phyloP scores from a whole-genome alignment of 1,140 invertebrate genomes.

The Microplitis demolitor region DNA sequence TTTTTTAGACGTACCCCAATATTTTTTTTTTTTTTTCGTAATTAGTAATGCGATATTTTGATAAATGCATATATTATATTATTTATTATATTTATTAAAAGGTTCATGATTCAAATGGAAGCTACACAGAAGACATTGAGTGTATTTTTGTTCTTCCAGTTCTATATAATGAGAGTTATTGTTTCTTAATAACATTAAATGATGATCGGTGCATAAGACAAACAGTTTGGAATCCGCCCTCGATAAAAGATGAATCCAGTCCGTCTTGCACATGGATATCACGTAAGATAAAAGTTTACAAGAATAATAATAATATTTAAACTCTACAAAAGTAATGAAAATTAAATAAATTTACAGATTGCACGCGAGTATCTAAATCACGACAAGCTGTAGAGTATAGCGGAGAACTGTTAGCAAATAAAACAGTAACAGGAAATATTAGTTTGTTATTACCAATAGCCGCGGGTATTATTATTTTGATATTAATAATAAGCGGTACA shows the following conservation, averaged over 20 bases:
- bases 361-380: constrained; percentile 6
- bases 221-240: constrained; percentile 35
- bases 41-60: no score
- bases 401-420: not conserved
- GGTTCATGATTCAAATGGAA: constrained; percentile 16
- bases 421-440: not conserved
- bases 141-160: constrained; percentile 34
- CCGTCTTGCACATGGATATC: constrained; percentile 32
- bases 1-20: no score
- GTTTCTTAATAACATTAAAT: constrained; percentile 28
- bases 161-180: constrained; percentile 32
- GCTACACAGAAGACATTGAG: constrained; percentile 19
- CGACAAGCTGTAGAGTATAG: not conserved
- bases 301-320: not conserved
- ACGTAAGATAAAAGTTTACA: constrained; percentile 5
- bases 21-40: no score
- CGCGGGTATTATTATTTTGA: constrained; percentile 26
- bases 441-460: constrained; percentile 23
- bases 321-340: not conserved
- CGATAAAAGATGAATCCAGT: not conserved
- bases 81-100: constrained; percentile 1
- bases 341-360: constrained; percentile 15
- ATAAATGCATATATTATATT: not conserved
- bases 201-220: constrained; percentile 34
- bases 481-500: constrained; percentile 4